Evolutionary conservation across 2,888 invertebrate species (phyloP), one percentile per base, ranked within the genome.

Genomic region (Allacma fusca): DNA sequence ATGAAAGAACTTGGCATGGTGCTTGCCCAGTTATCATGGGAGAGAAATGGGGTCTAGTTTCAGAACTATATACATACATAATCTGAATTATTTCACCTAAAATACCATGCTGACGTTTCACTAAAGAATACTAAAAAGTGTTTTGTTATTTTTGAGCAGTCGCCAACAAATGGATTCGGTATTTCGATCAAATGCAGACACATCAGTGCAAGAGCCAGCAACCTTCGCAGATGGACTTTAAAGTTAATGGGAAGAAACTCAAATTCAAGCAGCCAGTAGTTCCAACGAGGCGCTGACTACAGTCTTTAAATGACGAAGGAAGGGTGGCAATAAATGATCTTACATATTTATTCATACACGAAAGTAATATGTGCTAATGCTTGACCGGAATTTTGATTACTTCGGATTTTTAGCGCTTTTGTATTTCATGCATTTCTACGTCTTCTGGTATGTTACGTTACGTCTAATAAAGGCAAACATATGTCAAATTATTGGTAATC

Each of bases 41-140:
- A 24, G 85, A 86, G 21, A 87, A 87, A 81, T 87, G 87, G 87
- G 87, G 86, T 85, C 81, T 81, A n/a, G n/a, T n/a, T n/a, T n/a
- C n/a, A n/a, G n/a, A n/a, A n/a, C n/a, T n/a, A n/a, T n/a, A n/a
- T n/a, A n/a, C n/a, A n/a, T n/a, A n/a, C n/a, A n/a, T 71, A 23
- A 21, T 9, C 34, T 34, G 34, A 34, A n/a, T n/a, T n/a, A n/a
- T n/a, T n/a, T n/a, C n/a, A n/a, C n/a, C n/a, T n/a, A n/a, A n/a
- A n/a, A n/a, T n/a, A n/a, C n/a, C 29, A 29, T 69, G 26, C 23
- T 16, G 21, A 29, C 69, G 28, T 26, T 5, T 12, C 65, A 65
- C 4, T 34, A 34, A 7, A 34, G 24, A 5, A 21, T 16, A 23
- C 9, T 62, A 62, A 5, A 65, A 65, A 65, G 5, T 5, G 57